phyloP scores from a whole-genome alignment of 2,888 invertebrate genomes.

The Euproctis similis region DNA sequence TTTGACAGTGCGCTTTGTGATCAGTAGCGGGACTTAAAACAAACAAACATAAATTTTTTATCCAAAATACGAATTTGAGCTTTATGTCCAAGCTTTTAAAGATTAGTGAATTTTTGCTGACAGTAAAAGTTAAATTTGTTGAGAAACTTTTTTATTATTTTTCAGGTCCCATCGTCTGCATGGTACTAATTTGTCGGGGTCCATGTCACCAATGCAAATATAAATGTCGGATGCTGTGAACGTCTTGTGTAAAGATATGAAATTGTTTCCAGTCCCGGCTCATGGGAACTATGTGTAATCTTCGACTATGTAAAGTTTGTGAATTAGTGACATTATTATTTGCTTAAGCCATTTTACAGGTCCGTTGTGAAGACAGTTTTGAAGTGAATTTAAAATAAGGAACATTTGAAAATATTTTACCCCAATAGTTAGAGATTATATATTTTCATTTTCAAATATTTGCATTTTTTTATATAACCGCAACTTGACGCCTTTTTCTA shows the following conservation, averaged over 20 bases:
- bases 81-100: slow-evolving; percentile 13
- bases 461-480: too few species aligned
- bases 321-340: slow-evolving; percentile 21
- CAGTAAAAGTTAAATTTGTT: slow-evolving; percentile 14
- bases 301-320: slow-evolving; percentile 11
- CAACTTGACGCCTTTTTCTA: too few species aligned
- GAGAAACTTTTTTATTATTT: slow-evolving; percentile 44
- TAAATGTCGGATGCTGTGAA: slow-evolving; percentile 60
- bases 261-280: slow-evolving; percentile 59
- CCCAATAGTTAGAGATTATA: too few species aligned
- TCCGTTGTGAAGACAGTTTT: too few species aligned
- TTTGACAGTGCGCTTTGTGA: slow-evolving; percentile 48
- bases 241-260: slow-evolving; percentile 68
- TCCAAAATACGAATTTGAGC: slow-evolving; percentile 10
- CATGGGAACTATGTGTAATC: slow-evolving; percentile 52
- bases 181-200: slow-evolving; percentile 63
- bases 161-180: slow-evolving; percentile 36
- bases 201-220: slow-evolving; percentile 72
- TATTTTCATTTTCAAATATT: too few species aligned
- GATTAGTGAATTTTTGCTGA: slow-evolving; percentile 2
- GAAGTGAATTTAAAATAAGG: too few species aligned
- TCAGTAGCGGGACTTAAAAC: slow-evolving; percentile 43
- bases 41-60: slow-evolving; percentile 15
- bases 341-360: slow-evolving; percentile 13
- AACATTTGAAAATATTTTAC: too few species aligned